Percentiles rank a stretch among this genome's conserved stretches.
Evolutionary conservation across 2,113 vertebrate species (phyloP).

Genomic region (Mola mola): DNA sequence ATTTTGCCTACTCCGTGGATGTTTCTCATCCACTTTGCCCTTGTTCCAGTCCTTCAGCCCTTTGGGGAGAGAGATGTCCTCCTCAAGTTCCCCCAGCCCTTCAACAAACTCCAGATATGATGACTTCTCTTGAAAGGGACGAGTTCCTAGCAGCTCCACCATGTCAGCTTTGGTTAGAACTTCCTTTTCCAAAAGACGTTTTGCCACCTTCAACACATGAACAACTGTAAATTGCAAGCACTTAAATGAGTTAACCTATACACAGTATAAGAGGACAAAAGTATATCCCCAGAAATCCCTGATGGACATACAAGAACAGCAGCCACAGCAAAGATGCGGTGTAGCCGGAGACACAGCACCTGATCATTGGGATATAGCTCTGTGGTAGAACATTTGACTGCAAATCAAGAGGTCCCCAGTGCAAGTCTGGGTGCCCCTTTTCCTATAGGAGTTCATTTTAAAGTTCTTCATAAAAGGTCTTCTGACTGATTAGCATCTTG

Average conservation of each 20-base stretch:
- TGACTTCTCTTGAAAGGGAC: constrained; percentile 92
- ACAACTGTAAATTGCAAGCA: not conserved
- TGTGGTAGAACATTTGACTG: too few species aligned
- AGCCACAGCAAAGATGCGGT: too few species aligned
- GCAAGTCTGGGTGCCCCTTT: too few species aligned
- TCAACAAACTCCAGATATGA: constrained; percentile 94
- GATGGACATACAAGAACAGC: too few species aligned
- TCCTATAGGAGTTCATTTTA: too few species aligned
- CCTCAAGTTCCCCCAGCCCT: constrained; percentile 88
- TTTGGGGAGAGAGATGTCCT: constrained; percentile 88
- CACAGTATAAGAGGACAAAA: too few species aligned
- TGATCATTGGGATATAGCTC: too few species aligned
- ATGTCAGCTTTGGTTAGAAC: constrained; percentile 92
- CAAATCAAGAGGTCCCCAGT: too few species aligned
- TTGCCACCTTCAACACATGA: constrained; percentile 87
- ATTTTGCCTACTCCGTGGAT: constrained; percentile 28
- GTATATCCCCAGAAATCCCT: too few species aligned
- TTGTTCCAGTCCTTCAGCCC: constrained; percentile 92
- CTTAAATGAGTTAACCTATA: not conserved
- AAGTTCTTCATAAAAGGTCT: too few species aligned
- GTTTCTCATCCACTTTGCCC: constrained; percentile 82
- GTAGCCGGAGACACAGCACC: too few species aligned
- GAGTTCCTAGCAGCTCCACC: constrained; percentile 90
- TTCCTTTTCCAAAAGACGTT: constrained; percentile 91
- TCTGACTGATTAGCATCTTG: too few species aligned